Base-by-base conservation (phyloP, 2,113 vertebrate species). In the Pogona vitticeps region DNA sequence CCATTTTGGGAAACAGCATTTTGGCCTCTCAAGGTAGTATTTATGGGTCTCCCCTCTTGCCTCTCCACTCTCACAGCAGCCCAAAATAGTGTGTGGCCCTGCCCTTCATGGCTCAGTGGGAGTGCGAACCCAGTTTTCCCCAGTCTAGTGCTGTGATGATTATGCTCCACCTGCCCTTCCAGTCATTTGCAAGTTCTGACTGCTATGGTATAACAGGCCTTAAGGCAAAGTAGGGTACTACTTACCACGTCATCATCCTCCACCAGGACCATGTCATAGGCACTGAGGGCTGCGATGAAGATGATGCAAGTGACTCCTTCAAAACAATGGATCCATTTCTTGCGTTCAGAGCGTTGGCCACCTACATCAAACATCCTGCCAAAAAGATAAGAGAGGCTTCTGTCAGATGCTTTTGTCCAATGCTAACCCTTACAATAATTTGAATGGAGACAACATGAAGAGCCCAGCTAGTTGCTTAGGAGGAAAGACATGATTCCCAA, bases 241-340 rank as follows among this genome's bases (percentile, higher is more conserved):
- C 96, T 91, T 91, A 98, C 98, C 97, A 98, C 98, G 97, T 98
- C 98, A 0, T 98, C 98, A 1, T 98, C 98, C 94, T 98, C 98
- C 93, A 98, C 97, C 85, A 98, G 93, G 92, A 99, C 98, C 98
- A 99, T 98, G 96, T 99, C 99, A 0, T 98, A 99, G 90, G 99
- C 98, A 77, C 98, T 99, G 93, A 99, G 96, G 38, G 99, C 98
- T 0, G 98, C 99, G 0, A 99, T 99, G 96, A 99, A 99, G 94
- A 99, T 99, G 94, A 99, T 99, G 88, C 98, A 99, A 81, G 99
- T 99, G 73, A 99, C 98, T 0, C 98, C 99, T 93, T 99, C 98
- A 3, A 99, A 99, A 94, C 98, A 99, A 75, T 99, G 98, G 92
- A 99, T 99, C 99, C 98, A 99, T 93, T 99, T 99, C 97, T 99